Evolutionary conservation across 1,140 invertebrate genomes (phyloP).

Genomic region (Sarcophaga peregrina): DNA sequence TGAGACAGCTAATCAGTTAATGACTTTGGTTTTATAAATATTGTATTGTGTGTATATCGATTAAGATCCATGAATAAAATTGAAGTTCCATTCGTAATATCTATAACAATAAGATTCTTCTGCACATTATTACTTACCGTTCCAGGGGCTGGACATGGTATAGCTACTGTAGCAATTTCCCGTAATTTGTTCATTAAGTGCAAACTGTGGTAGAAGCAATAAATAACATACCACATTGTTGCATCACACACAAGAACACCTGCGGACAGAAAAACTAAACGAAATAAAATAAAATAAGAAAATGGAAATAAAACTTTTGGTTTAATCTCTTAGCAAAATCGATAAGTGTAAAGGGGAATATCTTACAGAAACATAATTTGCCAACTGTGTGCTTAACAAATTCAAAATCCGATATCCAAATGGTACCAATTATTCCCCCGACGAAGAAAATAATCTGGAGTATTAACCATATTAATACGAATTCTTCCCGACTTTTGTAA

Average conservation of each 20-base stretch:
- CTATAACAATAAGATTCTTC: background rate
- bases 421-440: slow-evolving; percentile 51
- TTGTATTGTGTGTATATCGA: no score
- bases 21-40: no score
- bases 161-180: slow-evolving; percentile 64
- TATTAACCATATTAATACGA: slow-evolving; percentile 61
- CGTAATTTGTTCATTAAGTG: slow-evolving; percentile 62
- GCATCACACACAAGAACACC: slow-evolving; percentile 56
- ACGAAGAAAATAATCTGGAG: slow-evolving; percentile 58
- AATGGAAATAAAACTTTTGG: background rate
- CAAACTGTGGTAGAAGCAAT: slow-evolving; percentile 62
- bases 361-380: slow-evolving; percentile 59
- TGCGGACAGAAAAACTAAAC: slow-evolving; percentile 58
- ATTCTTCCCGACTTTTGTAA: slow-evolving; percentile 57
- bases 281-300: slow-evolving; percentile 2
- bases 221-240: slow-evolving; percentile 62
- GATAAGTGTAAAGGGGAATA: background rate
- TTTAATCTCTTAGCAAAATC: background rate
- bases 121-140: slow-evolving; percentile 51
- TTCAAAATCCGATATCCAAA: slow-evolving; percentile 56
- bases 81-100: no score
- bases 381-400: slow-evolving; percentile 56
- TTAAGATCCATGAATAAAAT: no score
- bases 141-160: slow-evolving; percentile 63
- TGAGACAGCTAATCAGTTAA: no score